These are phyloP conservation scores for Caenorhabditis sp. DNA, from an alignment of 2,888 invertebrate species.

Conservation along the genomic window DNA sequence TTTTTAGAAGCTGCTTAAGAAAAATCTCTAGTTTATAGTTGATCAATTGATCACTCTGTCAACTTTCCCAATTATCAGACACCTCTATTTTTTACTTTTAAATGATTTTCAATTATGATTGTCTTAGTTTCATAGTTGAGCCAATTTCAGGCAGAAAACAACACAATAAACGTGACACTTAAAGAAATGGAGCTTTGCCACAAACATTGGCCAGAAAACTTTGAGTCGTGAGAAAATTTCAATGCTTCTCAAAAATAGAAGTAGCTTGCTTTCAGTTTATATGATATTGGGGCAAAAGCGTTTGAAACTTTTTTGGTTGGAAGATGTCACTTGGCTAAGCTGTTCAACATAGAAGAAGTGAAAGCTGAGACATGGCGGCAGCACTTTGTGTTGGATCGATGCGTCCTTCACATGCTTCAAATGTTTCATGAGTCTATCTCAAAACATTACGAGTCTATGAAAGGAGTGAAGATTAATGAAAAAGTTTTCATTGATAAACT, in stretches of 20 bases:
- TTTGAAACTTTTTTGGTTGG: slow-evolving; percentile 41
- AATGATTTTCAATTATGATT: no score
- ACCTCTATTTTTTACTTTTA: no score
- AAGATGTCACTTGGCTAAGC: slow-evolving; percentile 18
- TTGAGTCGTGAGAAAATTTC: slow-evolving; percentile 41
- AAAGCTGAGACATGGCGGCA: slow-evolving; percentile 36
- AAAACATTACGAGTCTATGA: slow-evolving; percentile 28
- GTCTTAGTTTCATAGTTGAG: no score
- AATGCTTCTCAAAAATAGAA: no score
- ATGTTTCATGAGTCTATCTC: slow-evolving; percentile 39
- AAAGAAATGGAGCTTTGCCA: slow-evolving; percentile 37
- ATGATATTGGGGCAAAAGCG: slow-evolving; percentile 42
- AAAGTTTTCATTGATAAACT: slow-evolving; percentile 18
- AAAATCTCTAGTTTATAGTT: no score
- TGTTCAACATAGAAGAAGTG: slow-evolving; percentile 30
- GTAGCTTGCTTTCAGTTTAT: slow-evolving; percentile 34
- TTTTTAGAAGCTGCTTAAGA: no score
- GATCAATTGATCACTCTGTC: no score
- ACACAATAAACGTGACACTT: slow-evolving; percentile 18
- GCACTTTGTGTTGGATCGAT: slow-evolving; percentile 38
- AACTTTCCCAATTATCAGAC: no score
- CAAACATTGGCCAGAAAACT: slow-evolving; percentile 57
- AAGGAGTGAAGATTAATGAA: neutral
- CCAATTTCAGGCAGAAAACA: slow-evolving; percentile 44
- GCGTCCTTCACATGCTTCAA: slow-evolving; percentile 46